These are phyloP conservation scores for Paraescarpia echinospica DNA, from an alignment of 1,140 invertebrate species.

Conservation along the genomic window DNA sequence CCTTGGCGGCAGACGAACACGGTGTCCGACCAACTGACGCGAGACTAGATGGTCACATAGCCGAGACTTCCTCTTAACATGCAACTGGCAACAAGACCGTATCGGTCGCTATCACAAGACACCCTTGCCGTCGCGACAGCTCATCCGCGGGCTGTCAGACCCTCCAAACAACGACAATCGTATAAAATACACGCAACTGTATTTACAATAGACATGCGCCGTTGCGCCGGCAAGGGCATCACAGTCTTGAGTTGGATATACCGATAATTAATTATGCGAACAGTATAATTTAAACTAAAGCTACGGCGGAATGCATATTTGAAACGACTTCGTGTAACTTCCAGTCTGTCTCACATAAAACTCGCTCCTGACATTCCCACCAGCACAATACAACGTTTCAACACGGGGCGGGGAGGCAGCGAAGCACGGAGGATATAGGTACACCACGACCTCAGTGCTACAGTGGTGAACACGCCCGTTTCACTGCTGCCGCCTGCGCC, in stretches of 20 bases:
- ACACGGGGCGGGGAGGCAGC: no score
- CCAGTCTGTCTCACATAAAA: neutral
- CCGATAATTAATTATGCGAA: neutral
- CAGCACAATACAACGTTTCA: neutral
- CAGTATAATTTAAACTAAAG: conserved; percentile 6
- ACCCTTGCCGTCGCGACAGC: neutral
- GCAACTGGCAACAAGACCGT: neutral
- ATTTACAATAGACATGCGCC: neutral
- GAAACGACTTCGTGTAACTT: conserved; percentile 3
- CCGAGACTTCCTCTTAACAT: neutral
- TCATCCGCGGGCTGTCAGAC: neutral
- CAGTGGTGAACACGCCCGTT: neutral
- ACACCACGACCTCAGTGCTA: neutral
- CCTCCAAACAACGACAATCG: neutral
- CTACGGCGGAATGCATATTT: conserved; percentile 4
- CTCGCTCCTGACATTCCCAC: neutral
- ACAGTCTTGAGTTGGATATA: neutral
- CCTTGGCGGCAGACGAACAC: neutral
- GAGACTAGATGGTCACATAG: neutral
- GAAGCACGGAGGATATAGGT: neutral
- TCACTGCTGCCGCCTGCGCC: neutral
- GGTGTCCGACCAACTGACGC: neutral
- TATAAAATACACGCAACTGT: neutral
- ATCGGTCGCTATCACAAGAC: neutral
- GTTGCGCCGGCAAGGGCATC: neutral